Evolutionary conservation across 1,140 invertebrate species (phyloP).

Genomic region (Papilio machaon): DNA sequence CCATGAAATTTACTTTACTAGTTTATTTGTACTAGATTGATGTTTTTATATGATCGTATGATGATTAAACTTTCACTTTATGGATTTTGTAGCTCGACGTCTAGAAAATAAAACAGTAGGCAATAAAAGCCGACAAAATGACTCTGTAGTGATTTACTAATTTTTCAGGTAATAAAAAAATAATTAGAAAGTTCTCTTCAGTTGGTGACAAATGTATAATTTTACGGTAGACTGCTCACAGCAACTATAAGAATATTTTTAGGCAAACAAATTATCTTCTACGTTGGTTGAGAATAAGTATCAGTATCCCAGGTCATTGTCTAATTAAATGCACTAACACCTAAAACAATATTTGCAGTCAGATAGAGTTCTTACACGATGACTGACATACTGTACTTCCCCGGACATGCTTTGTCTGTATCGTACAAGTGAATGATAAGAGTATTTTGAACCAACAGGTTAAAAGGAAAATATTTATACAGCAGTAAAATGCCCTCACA

Average conservation of each 20-base stretch:
- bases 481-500: background rate
- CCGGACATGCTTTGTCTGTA: background rate
- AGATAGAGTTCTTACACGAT: slow-evolving; percentile 7
- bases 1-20: background rate
- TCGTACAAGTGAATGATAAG: background rate
- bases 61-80: background rate
- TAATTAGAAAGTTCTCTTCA: too few species aligned
- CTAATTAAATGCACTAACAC: background rate
- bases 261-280: too few species aligned
- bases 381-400: background rate
- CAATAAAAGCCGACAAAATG: background rate
- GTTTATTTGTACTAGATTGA: slow-evolving; percentile 8
- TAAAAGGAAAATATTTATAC: background rate
- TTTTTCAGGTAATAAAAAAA: background rate
- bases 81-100: background rate
- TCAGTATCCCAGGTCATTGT: background rate
- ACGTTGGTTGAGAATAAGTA: background rate
- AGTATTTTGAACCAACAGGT: background rate
- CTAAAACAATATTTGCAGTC: slow-evolving; percentile 4
- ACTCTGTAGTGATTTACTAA: background rate
- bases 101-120: background rate
- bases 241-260: too few species aligned
- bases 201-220: too few species aligned
- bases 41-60: background rate
- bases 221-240: too few species aligned